Conservation (phyloP, 2,113 vertebrate genomes). For the Barbus barbus region DNA sequence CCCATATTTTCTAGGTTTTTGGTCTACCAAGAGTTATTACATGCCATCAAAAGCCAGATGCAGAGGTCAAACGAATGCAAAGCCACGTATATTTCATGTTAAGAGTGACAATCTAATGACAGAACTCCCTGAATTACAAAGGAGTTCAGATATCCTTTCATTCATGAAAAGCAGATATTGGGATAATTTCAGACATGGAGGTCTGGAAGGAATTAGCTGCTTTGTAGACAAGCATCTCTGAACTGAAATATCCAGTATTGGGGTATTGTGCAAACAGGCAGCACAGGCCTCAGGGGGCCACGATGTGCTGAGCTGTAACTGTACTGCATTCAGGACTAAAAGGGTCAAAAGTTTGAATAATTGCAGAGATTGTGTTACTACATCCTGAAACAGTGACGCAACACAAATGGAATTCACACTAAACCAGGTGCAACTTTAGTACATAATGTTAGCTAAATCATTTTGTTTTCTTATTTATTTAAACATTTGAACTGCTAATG, state of each 20-base stretch:
- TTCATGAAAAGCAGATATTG: neutral
- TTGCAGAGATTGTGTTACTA: slow-evolving; percentile 26
- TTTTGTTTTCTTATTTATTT: neutral
- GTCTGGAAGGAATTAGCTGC: slow-evolving; percentile 30
- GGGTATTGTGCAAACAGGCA: slow-evolving; percentile 27
- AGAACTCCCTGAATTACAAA: neutral
- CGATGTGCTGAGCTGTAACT: slow-evolving; percentile 1
- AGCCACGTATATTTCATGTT: slow-evolving; percentile 2
- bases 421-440: neutral
- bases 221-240: slow-evolving; percentile 16
- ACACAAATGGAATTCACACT: neutral
- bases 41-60: slow-evolving; percentile 23
- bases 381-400: slow-evolving; percentile 3
- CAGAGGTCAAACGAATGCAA: slow-evolving; percentile 4
- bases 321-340: neutral
- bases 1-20: slow-evolving; percentile 35
- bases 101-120: neutral
- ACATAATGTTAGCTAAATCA: neutral
- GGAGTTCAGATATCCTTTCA: neutral
- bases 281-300: neutral
- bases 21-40: slow-evolving; percentile 30
- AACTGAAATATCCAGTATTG: neutral
- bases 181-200: slow-evolving; percentile 13
- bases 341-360: slow-evolving; percentile 20
- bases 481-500: no score